Conservation (phyloP, 1,140 invertebrate genomes). For the Brachystomella parvula region DNA sequence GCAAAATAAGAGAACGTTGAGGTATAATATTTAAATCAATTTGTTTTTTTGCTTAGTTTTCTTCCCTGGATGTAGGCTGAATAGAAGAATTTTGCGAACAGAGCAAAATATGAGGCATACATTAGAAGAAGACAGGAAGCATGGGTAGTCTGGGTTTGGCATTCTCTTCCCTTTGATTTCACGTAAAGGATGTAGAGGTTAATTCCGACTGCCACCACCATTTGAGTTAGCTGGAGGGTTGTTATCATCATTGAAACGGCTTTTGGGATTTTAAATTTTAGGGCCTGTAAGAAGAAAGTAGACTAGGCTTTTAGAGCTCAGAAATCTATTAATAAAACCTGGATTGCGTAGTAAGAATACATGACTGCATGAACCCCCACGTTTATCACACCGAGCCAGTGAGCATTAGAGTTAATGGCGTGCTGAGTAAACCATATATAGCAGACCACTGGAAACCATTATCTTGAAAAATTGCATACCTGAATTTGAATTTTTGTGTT, state of each 20-base stretch:
- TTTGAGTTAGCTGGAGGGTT: constrained; percentile 20
- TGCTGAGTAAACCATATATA: constrained; percentile 96
- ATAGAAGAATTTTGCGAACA: constrained; percentile 84
- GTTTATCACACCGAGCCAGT: constrained; percentile 83
- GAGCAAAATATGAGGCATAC: constrained; percentile 87
- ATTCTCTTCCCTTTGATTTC: neutral
- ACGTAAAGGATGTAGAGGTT: constrained; percentile 5
- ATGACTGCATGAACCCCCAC: constrained; percentile 53
- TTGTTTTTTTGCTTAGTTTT: neutral
- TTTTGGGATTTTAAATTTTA: constrained; percentile 9
- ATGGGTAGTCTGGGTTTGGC: constrained; percentile 53
- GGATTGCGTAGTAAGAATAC: constrained; percentile 49
- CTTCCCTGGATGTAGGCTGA: constrained; percentile 60
- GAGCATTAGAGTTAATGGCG: constrained; percentile 85
- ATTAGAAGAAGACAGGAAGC: constrained; percentile 82
- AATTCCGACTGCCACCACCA: constrained; percentile 13
- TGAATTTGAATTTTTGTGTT: neutral
- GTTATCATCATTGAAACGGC: constrained; percentile 17
- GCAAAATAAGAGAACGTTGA: too few relatives aligned
- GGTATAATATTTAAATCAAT: too few relatives aligned
- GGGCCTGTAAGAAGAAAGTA: too few relatives aligned
- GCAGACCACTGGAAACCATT: constrained; percentile 73
- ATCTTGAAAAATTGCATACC: constrained; percentile 39
- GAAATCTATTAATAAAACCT: too few relatives aligned
- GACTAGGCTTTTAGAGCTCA: too few relatives aligned